Evolutionary conservation across 2,797 vertebrate genomes (phyloP).

Genomic region (Lepus townsendii): DNA sequence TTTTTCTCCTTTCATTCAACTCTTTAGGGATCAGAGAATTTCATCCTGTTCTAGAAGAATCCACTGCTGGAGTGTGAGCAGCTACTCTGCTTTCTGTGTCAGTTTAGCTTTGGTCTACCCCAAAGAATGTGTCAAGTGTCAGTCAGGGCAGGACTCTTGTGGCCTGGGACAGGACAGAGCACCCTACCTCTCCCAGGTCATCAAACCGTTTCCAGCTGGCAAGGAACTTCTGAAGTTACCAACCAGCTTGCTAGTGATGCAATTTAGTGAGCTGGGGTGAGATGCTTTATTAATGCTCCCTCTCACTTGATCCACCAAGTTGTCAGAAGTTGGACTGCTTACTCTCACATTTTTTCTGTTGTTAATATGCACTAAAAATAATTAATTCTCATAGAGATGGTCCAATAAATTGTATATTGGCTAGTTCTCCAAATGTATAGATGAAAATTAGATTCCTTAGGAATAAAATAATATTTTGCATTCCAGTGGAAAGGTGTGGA

Average conservation of each 20-base stretch:
- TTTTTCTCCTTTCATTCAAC: constrained; percentile 8
- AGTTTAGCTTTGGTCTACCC: neutral
- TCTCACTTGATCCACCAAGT: neutral
- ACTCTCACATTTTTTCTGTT: constrained; percentile 28
- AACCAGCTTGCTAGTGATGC: constrained; percentile 45
- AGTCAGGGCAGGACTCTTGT: neutral
- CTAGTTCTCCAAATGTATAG: constrained; percentile 9
- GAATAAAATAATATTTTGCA: neutral
- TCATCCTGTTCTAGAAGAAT: neutral
- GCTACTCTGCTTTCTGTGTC: neutral
- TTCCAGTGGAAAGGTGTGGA: constrained; percentile 11
- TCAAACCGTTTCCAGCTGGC: constrained; percentile 34
- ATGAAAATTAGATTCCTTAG: constrained; percentile 17
- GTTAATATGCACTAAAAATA: neutral
- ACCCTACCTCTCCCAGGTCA: constrained; percentile 31
- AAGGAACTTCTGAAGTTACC: constrained; percentile 51
- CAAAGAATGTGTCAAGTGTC: neutral
- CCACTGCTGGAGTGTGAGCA: neutral
- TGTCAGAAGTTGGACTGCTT: constrained; percentile 52
- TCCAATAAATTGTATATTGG: neutral
- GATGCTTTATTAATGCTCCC: constrained; percentile 48
- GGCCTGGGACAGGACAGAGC: neutral
- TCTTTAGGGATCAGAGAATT: constrained; percentile 27
- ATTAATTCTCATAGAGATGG: constrained; percentile 59
- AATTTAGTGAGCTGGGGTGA: neutral